Evolutionary conservation across 2,113 vertebrate species (phyloP).

Genomic region (Macquaria ambigua): DNA sequence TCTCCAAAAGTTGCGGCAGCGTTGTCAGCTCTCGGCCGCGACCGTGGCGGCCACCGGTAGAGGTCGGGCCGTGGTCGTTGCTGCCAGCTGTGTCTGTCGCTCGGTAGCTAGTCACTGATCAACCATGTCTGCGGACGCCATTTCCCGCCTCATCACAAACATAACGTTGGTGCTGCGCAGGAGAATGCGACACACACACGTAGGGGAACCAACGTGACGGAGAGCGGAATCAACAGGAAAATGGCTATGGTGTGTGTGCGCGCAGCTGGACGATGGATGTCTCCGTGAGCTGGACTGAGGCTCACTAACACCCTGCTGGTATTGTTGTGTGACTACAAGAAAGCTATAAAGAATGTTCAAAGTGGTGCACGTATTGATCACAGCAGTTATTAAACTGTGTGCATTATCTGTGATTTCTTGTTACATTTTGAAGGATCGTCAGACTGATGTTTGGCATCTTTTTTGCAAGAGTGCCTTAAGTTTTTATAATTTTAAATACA

Average conservation of each 20-base stretch:
- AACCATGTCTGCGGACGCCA: conserved; percentile 78
- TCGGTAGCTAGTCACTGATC: conserved; percentile 68
- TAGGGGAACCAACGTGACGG: conserved; percentile 70
- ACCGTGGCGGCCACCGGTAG: conserved; percentile 61
- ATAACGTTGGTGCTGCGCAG: conserved; percentile 68
- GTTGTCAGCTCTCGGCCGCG: conserved; percentile 66
- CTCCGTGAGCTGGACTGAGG: background rate
- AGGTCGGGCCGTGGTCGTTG: conserved; percentile 65
- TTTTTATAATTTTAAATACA: background rate
- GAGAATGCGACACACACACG: conserved; percentile 72
- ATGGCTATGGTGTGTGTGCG: conserved; percentile 27
- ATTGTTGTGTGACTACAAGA: conserved; percentile 27
- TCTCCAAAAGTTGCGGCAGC: conserved; percentile 51
- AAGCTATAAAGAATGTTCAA: background rate
- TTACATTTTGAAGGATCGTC: background rate
- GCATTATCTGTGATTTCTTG: background rate
- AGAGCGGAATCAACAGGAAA: conserved; percentile 51
- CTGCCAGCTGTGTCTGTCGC: conserved; percentile 65
- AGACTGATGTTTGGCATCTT: background rate
- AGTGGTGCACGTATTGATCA: background rate
- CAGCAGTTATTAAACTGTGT: too few species aligned
- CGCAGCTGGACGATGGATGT: background rate
- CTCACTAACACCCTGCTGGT: conserved; percentile 42
- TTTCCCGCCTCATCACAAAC: conserved; percentile 84
- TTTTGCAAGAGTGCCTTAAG: background rate